Conservation (phyloP, 2,797 vertebrate species). For the Gymnodraco acuticeps region DNA sequence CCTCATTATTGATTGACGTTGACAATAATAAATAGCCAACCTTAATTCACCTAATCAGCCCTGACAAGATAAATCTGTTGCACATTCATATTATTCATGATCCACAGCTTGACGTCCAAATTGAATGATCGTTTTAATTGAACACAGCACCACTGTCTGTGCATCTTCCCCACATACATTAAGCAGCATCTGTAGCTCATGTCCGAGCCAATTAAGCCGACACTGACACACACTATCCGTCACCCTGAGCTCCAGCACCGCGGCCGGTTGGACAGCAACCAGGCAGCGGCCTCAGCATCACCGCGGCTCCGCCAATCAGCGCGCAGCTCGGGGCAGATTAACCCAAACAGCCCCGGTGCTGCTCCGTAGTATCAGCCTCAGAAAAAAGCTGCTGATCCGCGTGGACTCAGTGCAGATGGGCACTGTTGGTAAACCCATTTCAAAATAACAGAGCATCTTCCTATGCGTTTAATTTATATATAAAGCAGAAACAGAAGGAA, state of each 20-base stretch:
- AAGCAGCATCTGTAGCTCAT: constrained; percentile 38
- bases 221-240: constrained; percentile 24
- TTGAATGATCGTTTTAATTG: constrained; percentile 3
- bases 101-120: constrained; percentile 16
- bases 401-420: constrained; percentile 50
- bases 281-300: constrained; percentile 74
- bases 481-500: constrained; percentile 14
- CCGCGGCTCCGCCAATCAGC: constrained; percentile 80
- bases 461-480: background rate
- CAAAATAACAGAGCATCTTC: background rate
- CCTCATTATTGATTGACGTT: background rate
- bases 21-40: background rate
- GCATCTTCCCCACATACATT: constrained; percentile 2
- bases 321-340: constrained; percentile 72
- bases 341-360: constrained; percentile 62
- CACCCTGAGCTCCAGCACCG: constrained; percentile 66
- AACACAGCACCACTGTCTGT: constrained; percentile 19
- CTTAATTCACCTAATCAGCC: background rate
- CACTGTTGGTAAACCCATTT: background rate
- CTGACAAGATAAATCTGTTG: background rate
- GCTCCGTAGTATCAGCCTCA: constrained; percentile 63
- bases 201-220: constrained; percentile 29
- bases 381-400: constrained; percentile 61
- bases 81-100: background rate
- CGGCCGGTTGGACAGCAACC: constrained; percentile 79